These are phyloP conservation scores for Elephas maximus DNA, from an alignment of 2,113 vertebrate species.

Conservation along the genomic window DNA sequence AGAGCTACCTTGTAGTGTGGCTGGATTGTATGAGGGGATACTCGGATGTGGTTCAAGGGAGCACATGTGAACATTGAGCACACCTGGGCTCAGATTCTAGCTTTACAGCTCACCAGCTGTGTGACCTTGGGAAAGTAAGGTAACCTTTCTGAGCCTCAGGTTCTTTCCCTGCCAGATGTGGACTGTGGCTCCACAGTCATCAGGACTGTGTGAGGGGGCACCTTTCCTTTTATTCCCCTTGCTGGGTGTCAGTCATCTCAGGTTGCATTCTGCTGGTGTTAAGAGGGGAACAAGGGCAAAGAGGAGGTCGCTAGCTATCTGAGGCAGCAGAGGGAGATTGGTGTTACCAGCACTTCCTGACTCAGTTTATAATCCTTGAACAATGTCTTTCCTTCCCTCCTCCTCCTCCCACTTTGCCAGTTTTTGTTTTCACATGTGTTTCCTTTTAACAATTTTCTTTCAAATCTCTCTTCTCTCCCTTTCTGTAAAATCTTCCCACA, in stretches of 20 bases:
- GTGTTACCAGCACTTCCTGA: not conserved
- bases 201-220: too few species aligned
- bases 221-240: not conserved
- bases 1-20: not conserved
- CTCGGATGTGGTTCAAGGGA: not conserved
- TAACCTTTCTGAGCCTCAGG: slow-evolving; percentile 10
- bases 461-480: not conserved
- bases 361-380: not conserved
- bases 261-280: not conserved
- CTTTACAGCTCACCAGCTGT: not conserved
- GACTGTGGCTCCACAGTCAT: not conserved
- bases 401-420: not conserved
- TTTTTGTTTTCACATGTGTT: slow-evolving; percentile 68
- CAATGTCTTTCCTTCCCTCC: not conserved
- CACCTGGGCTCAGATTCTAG: not conserved
- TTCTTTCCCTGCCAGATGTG: not conserved
- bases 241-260: not conserved
- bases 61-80: not conserved
- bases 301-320: not conserved
- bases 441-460: slow-evolving; percentile 68
- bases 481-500: slow-evolving; percentile 56
- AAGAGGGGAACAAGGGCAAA: not conserved
- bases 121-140: not conserved
- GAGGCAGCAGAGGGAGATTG: not conserved
- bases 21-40: not conserved